A percentile compares a stretch with the other conserved stretches of the same genome.
phyloP scores from a whole-genome alignment of 2,888 invertebrate genomes.

The Bombylius discolor region DNA sequence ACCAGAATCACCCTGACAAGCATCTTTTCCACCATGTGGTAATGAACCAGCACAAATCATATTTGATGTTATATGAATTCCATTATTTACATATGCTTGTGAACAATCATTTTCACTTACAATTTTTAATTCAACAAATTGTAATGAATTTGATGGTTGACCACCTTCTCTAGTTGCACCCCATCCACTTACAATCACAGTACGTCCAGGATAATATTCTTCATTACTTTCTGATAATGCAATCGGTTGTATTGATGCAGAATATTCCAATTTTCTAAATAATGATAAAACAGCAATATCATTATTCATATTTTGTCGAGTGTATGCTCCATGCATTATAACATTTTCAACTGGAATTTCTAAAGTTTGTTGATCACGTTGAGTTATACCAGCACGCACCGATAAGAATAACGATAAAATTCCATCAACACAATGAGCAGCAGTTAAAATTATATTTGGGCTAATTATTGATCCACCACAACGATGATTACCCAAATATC shows the following conservation, averaged over 20 bases:
- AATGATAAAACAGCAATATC: constrained; percentile 42
- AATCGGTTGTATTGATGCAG: constrained; percentile 29
- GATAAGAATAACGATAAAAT: constrained; percentile 19
- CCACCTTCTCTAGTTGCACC: constrained; percentile 19
- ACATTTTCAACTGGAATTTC: background rate
- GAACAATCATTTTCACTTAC: constrained; percentile 33
- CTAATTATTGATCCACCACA: constrained; percentile 42
- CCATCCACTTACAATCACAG: constrained; percentile 11
- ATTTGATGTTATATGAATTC: constrained; percentile 2
- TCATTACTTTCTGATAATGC: constrained; percentile 15
- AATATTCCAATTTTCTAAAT: constrained; percentile 31
- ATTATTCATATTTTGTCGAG: constrained; percentile 32
- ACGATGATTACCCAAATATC: constrained; percentile 30
- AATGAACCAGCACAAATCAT: constrained; percentile 13
- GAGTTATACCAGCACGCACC: constrained; percentile 37
- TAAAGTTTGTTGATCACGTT: constrained; percentile 7
- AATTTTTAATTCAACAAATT: constrained; percentile 37
- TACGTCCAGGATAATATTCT: background rate
- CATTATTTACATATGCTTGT: constrained; percentile 7
- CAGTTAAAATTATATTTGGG: constrained; percentile 37
- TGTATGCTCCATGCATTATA: background rate
- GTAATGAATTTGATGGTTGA: constrained; percentile 20
- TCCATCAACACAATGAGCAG: constrained; percentile 41
- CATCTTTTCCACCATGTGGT: constrained; percentile 6
- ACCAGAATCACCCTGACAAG: constrained; percentile 16